Evolutionary conservation across 2,888 invertebrate genomes (phyloP).

Genomic region (Plusia festucae): DNA sequence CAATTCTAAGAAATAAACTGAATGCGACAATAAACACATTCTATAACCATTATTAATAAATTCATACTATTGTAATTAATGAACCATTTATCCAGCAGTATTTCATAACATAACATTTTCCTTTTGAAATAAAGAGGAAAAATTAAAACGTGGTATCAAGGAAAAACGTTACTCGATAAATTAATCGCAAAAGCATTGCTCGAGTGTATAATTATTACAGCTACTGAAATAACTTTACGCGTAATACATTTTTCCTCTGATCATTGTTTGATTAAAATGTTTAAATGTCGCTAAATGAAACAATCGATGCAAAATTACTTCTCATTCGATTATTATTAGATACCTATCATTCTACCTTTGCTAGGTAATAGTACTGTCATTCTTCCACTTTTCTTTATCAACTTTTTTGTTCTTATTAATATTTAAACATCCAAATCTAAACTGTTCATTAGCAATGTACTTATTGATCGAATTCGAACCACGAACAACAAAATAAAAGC

Average conservation of each 20-base stretch:
- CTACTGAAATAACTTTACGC: constrained; percentile 7
- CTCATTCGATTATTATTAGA: no score
- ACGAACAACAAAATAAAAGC: no score
- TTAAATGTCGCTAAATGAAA: neutral
- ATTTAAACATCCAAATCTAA: no score
- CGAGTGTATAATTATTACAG: constrained; percentile 7
- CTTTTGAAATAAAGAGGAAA: constrained; percentile 12
- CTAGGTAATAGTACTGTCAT: no score
- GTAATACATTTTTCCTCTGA: neutral
- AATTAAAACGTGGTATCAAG: constrained; percentile 2
- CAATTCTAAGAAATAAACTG: no score
- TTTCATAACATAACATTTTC: constrained; percentile 6
- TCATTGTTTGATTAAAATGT: neutral
- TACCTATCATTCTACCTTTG: no score
- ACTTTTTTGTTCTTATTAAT: no score
- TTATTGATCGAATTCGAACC: no score
- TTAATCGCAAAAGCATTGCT: neutral
- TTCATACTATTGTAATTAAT: neutral
- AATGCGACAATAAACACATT: no score
- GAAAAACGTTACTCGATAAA: constrained; percentile 12
- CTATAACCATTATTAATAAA: neutral
- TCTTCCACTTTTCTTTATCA: no score
- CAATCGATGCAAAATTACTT: no score
- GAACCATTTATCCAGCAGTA: neutral
- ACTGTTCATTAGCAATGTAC: no score